Conservation (phyloP, 2,888 invertebrate species). For the Spatulosminthurus flaviceps region DNA sequence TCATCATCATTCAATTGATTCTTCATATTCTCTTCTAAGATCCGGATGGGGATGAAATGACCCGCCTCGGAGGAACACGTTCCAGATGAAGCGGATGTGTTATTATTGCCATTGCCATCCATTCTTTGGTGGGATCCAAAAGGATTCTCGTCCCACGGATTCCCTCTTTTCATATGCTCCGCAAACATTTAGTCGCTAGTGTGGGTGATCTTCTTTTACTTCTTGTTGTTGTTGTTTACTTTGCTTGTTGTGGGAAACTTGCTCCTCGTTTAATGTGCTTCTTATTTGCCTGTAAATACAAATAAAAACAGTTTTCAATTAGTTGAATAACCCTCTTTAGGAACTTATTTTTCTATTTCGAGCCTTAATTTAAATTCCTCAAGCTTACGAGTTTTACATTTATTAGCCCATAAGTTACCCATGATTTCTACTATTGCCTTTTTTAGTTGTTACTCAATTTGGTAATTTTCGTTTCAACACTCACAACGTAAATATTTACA, state of each 20-base stretch:
- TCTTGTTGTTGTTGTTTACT: neutral
- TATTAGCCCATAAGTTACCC: too few species aligned
- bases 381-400: too few species aligned
- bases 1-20: conserved; percentile 16
- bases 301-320: too few species aligned
- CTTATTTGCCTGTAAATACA: too few species aligned
- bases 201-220: neutral
- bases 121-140: neutral
- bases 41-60: conserved; percentile 22
- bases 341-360: too few species aligned
- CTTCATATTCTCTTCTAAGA: conserved; percentile 5
- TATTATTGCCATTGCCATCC: neutral
- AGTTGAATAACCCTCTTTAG: too few species aligned
- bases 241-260: neutral
- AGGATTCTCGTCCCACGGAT: conserved; percentile 34
- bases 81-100: neutral
- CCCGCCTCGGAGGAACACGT: neutral
- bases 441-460: neutral
- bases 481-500: neutral
- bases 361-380: too few species aligned
- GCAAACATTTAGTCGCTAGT: conserved; percentile 11
- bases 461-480: neutral
- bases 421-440: too few species aligned
- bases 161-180: conserved; percentile 25
- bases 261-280: too few species aligned